Evolutionary conservation across 2,113 vertebrate species (phyloP).

Genomic region (Loxodonta africana): DNA sequence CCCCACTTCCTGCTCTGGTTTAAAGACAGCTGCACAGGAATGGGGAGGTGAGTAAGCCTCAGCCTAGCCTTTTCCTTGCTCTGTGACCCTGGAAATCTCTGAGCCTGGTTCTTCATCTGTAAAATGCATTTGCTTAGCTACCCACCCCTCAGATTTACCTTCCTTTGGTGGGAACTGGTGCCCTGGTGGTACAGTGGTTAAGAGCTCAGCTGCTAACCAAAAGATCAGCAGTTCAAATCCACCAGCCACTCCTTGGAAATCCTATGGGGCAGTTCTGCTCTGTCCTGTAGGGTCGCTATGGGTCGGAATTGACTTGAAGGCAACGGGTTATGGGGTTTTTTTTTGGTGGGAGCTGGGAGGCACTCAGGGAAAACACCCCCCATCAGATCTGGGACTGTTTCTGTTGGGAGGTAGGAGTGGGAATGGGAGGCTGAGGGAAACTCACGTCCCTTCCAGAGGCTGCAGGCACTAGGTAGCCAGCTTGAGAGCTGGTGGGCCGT

Average conservation of each 20-base stretch:
- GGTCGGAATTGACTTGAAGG: too few species aligned
- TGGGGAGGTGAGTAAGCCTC: not conserved
- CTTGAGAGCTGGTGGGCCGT: not conserved
- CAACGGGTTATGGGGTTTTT: too few species aligned
- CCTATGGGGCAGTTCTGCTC: too few species aligned
- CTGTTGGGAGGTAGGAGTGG: not conserved
- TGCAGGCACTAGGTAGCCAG: too few species aligned
- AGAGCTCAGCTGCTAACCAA: too few species aligned
- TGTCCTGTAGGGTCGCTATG: too few species aligned
- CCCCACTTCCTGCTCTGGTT: not conserved
- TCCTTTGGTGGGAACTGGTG: not conserved
- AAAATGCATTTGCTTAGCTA: not conserved
- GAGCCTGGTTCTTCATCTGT: not conserved
- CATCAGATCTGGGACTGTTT: not conserved
- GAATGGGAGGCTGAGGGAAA: not conserved
- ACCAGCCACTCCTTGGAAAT: too few species aligned
- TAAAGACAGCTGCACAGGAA: not conserved
- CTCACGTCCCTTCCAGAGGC: not conserved
- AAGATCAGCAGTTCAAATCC: too few species aligned
- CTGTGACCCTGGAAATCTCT: not conserved
- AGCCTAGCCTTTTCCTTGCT: not conserved
- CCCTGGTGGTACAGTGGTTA: too few species aligned
- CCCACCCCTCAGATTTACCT: not conserved
- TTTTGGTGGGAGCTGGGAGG: not conserved
- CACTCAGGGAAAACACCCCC: not conserved